Conservation (phyloP, 2,797 vertebrate genomes). For the Benthosema pterotum region DNA sequence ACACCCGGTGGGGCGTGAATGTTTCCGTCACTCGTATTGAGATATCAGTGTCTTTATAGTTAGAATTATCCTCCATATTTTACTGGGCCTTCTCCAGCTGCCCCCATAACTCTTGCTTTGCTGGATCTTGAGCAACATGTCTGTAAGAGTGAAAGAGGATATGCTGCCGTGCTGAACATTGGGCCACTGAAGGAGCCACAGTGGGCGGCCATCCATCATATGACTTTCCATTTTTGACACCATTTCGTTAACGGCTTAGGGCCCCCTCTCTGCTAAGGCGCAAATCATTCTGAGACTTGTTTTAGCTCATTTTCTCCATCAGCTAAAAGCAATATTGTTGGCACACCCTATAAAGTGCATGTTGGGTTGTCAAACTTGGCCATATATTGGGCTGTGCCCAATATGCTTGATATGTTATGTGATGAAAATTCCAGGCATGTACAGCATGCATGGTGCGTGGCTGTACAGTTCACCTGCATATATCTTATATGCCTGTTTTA, state of each 20-base stretch:
- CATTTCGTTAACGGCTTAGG: constrained; percentile 42
- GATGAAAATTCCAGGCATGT: no score
- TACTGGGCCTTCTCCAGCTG: constrained; percentile 66
- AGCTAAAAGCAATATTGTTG: constrained; percentile 5
- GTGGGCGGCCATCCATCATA: constrained; percentile 49
- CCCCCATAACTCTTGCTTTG: constrained; percentile 73
- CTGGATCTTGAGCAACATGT: constrained; percentile 54
- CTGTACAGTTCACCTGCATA: background rate
- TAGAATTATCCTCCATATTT: constrained; percentile 72
- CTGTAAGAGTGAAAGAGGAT: constrained; percentile 66
- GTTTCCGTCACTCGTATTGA: constrained; percentile 71
- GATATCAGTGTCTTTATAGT: constrained; percentile 80
- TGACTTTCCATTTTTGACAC: constrained; percentile 59
- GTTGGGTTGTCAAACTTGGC: background rate
- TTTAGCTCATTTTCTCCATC: background rate
- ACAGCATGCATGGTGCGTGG: background rate
- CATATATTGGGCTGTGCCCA: background rate
- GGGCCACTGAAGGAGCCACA: constrained; percentile 41
- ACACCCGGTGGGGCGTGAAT: constrained; percentile 60
- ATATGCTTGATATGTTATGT: background rate
- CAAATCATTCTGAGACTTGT: constrained; percentile 28
- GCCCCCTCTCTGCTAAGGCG: constrained; percentile 11
- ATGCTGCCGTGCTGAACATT: constrained; percentile 40
- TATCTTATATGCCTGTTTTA: background rate
- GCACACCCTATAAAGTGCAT: background rate